A percentile compares a stretch with the other conserved stretches of the same genome.
These are phyloP conservation scores for Holotrichia oblita DNA, from an alignment of 1,140 invertebrate genomes.

Conservation along the genomic window DNA sequence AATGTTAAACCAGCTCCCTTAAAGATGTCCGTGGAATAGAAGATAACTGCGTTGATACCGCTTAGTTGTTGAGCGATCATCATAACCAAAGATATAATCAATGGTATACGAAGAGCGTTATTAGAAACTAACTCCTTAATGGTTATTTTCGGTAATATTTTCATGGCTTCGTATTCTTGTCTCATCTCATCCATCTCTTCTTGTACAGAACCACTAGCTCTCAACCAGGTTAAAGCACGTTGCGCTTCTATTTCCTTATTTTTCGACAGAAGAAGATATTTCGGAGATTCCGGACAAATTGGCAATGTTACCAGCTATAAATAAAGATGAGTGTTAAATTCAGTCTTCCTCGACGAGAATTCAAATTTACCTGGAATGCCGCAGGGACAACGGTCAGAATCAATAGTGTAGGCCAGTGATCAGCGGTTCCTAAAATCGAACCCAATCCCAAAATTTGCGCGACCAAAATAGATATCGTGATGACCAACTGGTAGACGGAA, in stretches of 20 bases:
- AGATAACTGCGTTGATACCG: slow-evolving; percentile 91
- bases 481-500: slow-evolving; percentile 88
- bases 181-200: slow-evolving; percentile 91
- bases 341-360: neutral
- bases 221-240: slow-evolving; percentile 78
- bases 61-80: slow-evolving; percentile 92
- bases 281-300: slow-evolving; percentile 90
- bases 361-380: slow-evolving; percentile 66
- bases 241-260: slow-evolving; percentile 80
- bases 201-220: slow-evolving; percentile 79
- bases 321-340: neutral
- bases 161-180: slow-evolving; percentile 78
- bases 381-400: slow-evolving; percentile 82
- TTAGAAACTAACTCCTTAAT: slow-evolving; percentile 77
- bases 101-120: slow-evolving; percentile 75
- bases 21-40: slow-evolving; percentile 88
- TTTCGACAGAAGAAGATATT: slow-evolving; percentile 79
- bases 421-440: slow-evolving; percentile 73
- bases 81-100: slow-evolving; percentile 83
- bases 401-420: slow-evolving; percentile 74
- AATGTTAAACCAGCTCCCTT: slow-evolving; percentile 71
- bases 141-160: slow-evolving; percentile 76
- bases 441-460: slow-evolving; percentile 83
- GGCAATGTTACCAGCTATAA: slow-evolving; percentile 77
- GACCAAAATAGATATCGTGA: slow-evolving; percentile 87